A percentile compares a stretch with the other conserved stretches of the same genome.
phyloP scores from a whole-genome alignment of 1,140 invertebrate genomes.

The Oppia nitens region DNA sequence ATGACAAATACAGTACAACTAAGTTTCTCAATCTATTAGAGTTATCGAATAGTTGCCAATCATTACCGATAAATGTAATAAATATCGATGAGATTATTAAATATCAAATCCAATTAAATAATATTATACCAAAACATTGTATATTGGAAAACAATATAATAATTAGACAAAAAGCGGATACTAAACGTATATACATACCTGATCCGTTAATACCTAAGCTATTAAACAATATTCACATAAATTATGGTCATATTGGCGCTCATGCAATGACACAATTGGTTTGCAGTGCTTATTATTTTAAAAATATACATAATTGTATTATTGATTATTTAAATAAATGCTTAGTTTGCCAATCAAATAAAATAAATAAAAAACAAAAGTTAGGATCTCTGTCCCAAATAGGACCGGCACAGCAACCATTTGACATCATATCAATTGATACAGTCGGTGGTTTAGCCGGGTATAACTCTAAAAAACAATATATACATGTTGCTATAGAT shows the following conservation, averaged over 20 bases:
- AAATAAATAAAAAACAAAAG: not conserved
- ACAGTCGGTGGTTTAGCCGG: constrained; percentile 11
- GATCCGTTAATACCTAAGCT: not conserved
- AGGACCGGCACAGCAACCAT: constrained; percentile 9
- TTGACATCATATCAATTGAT: constrained; percentile 17
- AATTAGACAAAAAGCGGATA: not conserved
- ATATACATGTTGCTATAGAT: constrained; percentile 14
- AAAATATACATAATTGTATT: not conserved
- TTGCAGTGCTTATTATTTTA: not conserved
- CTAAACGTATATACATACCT: not conserved
- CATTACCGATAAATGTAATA: not conserved
- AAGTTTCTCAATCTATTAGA: not conserved
- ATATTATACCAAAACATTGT: not conserved
- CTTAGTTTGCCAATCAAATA: constrained; percentile 3
- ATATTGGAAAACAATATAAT: not conserved
- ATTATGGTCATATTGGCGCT: constrained; percentile 11
- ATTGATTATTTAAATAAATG: not conserved
- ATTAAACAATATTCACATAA: constrained; percentile 6
- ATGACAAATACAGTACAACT: too few relatives aligned
- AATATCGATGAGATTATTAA: not conserved
- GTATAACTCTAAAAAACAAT: constrained; percentile 12
- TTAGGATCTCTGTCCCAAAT: not conserved
- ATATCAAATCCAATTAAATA: not conserved
- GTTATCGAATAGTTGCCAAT: not conserved
- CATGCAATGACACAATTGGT: not conserved